Evolutionary conservation across 2,113 vertebrate genomes (phyloP).

Genomic region (Hippocampus barbouri): DNA sequence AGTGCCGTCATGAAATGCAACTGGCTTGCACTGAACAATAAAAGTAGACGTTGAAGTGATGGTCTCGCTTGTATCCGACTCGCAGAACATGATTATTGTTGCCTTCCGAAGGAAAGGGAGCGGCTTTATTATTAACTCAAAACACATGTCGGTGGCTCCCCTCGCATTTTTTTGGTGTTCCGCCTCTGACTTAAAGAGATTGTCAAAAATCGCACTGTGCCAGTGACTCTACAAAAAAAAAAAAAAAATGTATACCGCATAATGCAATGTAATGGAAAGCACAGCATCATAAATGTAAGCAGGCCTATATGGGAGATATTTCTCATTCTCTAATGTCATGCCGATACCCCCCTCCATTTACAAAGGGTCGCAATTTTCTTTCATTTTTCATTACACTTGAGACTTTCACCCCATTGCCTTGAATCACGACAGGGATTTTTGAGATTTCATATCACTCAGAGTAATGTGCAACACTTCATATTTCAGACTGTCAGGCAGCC

Average conservation of each 20-base stretch:
- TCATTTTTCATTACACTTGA: neutral
- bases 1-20: conserved; percentile 66
- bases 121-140: conserved; percentile 37
- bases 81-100: conserved; percentile 15
- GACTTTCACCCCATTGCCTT: neutral
- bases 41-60: conserved; percentile 43
- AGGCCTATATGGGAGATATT: neutral
- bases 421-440: neutral
- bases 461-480: neutral
- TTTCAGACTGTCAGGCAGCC: conserved; percentile 3
- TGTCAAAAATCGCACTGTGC: conserved; percentile 25
- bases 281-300: neutral
- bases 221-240: conserved; percentile 5
- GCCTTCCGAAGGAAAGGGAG: conserved; percentile 28
- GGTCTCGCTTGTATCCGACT: conserved; percentile 12
- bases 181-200: conserved; percentile 13
- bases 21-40: conserved; percentile 68
- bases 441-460: conserved; percentile 2
- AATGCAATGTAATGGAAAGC: neutral
- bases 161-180: conserved; percentile 32
- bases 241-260: no score
- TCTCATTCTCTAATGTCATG: neutral
- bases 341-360: conserved; percentile 1
- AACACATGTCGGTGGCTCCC: conserved; percentile 44
- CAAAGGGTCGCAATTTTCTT: neutral